Evolutionary conservation across 2,113 vertebrate species (phyloP), one percentile per base, ranked within the genome.

Genomic region (Cranoglanis bouderius): DNA sequence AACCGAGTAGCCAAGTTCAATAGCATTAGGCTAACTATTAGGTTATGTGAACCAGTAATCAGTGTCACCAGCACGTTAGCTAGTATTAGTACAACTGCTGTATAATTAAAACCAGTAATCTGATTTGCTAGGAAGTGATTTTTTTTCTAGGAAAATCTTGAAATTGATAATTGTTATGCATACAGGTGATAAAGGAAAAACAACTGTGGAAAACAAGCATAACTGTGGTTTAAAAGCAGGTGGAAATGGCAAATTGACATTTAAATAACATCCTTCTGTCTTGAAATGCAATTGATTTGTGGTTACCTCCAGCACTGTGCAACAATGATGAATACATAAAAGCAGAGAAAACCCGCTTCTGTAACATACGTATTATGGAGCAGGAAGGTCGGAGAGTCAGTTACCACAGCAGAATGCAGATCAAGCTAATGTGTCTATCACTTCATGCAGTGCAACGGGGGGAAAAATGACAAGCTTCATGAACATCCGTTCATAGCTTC

Each of bases 361-460:
- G 46, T 49, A 55, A 46, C 10, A 35, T 19, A 55, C 49, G 38
- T 57, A 40, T 7, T 43, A 3, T 19, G 38, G 26, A 78, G 77
- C 16, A 26, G 9, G 53, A 43, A 78, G 38, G 46, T 9, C 29
- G 46, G n/a, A 46, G 29, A 87, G 65, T 87, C 35, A 88, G 61
- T 84, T 70, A 88, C 19, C 19, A 19, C 63, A 53, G 65, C 70
- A 81, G 32, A 88, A 88, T 57, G 51, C 57, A 59, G 8, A 86
- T 70, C 75, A 61, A 83, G 59, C 65, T 65, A 75, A 90, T 89
- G 35, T 85, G 35, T 51, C 70, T 82, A 89, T 87, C 78, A 70
- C 53, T 77, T 63, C 32, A 74, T 51, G n/a, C 55, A 26, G 82
- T 82, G 90, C 65, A 46, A 82, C 55, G 24, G 24, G 35, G 1